Percentiles rank a stretch among this genome's conserved stretches.
These are phyloP conservation scores for Eupeodes luniger DNA, from an alignment of 2,888 invertebrate genomes.

Conservation along the genomic window DNA sequence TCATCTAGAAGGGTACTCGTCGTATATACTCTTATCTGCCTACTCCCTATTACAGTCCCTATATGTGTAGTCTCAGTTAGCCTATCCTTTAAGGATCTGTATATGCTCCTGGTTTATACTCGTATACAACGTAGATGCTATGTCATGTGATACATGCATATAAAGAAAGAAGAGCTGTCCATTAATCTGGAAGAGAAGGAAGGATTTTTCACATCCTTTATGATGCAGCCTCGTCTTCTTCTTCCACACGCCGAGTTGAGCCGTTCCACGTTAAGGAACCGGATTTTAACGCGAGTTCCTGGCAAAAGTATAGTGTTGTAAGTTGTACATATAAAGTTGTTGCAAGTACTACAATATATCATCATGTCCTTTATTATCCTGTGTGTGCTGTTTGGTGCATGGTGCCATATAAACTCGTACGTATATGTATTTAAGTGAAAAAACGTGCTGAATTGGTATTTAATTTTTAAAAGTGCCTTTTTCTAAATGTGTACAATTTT, in stretches of 20 bases:
- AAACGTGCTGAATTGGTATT: slow-evolving; percentile 76
- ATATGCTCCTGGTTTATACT: slow-evolving; percentile 13
- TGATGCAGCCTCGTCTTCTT: slow-evolving; percentile 21
- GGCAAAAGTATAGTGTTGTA: neutral
- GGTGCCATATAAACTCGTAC: slow-evolving; percentile 60
- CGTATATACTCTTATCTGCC: slow-evolving; percentile 2
- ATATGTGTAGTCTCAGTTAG: slow-evolving; percentile 2
- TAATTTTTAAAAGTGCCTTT: slow-evolving; percentile 75
- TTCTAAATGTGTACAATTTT: slow-evolving; percentile 69
- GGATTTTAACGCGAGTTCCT: slow-evolving; percentile 38
- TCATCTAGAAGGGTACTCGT: neutral
- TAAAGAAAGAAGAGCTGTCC: slow-evolving; percentile 60
- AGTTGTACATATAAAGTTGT: slow-evolving; percentile 38
- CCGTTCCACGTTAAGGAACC: neutral
- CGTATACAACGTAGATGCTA: neutral
- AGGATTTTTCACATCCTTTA: slow-evolving; percentile 64
- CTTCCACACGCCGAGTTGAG: neutral
- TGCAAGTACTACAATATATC: slow-evolving; percentile 59
- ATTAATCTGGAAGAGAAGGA: slow-evolving; percentile 65
- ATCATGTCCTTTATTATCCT: slow-evolving; percentile 72
- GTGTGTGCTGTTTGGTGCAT: slow-evolving; percentile 46
- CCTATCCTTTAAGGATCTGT: slow-evolving; percentile 17
- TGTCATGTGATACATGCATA: slow-evolving; percentile 4
- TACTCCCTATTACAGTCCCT: neutral
- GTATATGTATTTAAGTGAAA: slow-evolving; percentile 75